Evolutionary conservation across 2,113 vertebrate species (phyloP).

Genomic region (Thymallus thymallus): DNA sequence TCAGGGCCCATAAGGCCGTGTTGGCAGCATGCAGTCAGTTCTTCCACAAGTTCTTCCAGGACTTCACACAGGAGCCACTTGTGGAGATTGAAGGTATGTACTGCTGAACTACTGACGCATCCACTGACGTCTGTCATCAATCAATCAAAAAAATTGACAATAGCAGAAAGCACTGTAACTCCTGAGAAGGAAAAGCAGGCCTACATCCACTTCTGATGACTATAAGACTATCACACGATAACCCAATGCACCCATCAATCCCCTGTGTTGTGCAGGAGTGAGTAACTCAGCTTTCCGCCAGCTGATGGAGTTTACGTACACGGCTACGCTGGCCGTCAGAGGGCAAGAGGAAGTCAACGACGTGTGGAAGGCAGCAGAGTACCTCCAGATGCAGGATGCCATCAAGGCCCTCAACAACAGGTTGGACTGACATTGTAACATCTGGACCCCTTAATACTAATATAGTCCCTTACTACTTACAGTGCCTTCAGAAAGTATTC

Average conservation of each 20-base stretch:
- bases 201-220: background rate
- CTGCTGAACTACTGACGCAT: background rate
- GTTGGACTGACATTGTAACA: conserved; percentile 32
- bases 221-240: background rate
- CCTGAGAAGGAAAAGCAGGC: background rate
- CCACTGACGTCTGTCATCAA: background rate
- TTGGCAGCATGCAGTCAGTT: conserved; percentile 98
- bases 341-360: conserved; percentile 91
- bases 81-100: conserved; percentile 95
- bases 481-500: background rate
- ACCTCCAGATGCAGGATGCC: conserved; percentile 97
- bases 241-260: background rate
- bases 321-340: conserved; percentile 86
- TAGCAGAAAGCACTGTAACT: background rate
- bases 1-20: conserved; percentile 97
- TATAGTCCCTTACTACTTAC: background rate
- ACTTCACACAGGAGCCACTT: conserved; percentile 94
- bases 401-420: conserved; percentile 91
- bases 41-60: conserved; percentile 97
- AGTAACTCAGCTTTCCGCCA: conserved; percentile 95
- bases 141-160: background rate
- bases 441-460: no score
- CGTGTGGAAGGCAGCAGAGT: conserved; percentile 97
- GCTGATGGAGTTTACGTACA: conserved; percentile 97
- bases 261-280: conserved; percentile 78